phyloP scores from a whole-genome alignment of 2,888 invertebrate genomes.

The Microdon myrmicae region DNA sequence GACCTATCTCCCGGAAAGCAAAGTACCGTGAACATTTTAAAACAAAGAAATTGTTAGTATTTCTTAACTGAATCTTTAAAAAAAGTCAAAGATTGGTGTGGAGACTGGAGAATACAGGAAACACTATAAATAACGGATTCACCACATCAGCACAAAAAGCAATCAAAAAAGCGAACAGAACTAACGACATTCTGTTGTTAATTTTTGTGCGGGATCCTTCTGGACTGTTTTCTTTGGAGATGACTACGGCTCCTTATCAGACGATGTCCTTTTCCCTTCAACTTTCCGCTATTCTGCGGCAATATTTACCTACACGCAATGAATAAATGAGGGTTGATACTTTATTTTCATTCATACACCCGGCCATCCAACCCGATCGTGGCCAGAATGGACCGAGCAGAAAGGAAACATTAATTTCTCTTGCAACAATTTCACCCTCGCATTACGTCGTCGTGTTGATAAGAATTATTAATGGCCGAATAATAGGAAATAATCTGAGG shows the following conservation, averaged over 20 bases:
- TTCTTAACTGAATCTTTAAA: slow-evolving; percentile 30
- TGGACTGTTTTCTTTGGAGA: slow-evolving; percentile 17
- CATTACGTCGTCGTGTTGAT: slow-evolving; percentile 47
- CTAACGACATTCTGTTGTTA: slow-evolving; percentile 11
- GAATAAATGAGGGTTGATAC: slow-evolving; percentile 30
- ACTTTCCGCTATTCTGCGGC: slow-evolving; percentile 3
- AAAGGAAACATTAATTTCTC: slow-evolving; percentile 45
- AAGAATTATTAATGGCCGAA: slow-evolving; percentile 61
- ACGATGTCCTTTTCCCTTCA: slow-evolving; percentile 1
- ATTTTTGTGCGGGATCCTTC: slow-evolving; percentile 32
- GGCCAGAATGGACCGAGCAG: slow-evolving; percentile 3
- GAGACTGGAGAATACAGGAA: slow-evolving; percentile 31
- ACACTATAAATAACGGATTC: slow-evolving; percentile 37
- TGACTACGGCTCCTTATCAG: slow-evolving; percentile 35
- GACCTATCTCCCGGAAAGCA: slow-evolving; percentile 42
- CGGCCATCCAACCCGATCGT: neutral
- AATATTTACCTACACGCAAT: slow-evolving; percentile 39
- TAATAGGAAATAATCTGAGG: slow-evolving; percentile 59
- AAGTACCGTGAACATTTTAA: slow-evolving; percentile 47
- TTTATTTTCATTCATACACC: slow-evolving; percentile 12
- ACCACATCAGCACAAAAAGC: neutral
- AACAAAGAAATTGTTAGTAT: slow-evolving; percentile 46
- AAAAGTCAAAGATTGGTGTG: slow-evolving; percentile 17
- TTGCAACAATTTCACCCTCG: slow-evolving; percentile 24
- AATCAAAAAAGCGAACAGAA: neutral